Base-by-base conservation (phyloP, 2,113 vertebrate genomes). In the Gnathonemus echidnorhynchus region DNA sequence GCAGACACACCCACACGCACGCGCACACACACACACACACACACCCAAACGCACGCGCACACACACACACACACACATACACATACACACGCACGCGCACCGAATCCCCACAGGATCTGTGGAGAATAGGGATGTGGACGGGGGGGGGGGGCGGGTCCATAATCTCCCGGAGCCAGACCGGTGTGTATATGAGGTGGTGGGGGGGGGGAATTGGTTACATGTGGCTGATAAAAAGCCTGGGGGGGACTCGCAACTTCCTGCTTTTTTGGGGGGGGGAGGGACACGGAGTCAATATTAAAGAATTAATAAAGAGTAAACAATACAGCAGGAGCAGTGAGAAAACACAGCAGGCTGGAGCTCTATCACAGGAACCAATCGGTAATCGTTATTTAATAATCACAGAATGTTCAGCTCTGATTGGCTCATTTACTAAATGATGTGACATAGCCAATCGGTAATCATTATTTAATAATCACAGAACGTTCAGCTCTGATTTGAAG, bases 1-100 rank as follows among this genome's bases (percentile, higher is more conserved):
- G 46, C 89, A 39, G 74, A 0, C 66, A 90, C 88, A 42, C 19
- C 46, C 92, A 86, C 70, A 91, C 80, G 89, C 52, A 19, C 27
- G 5, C 0, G 1, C 91, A 74, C 46, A 77, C 56, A 80, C 80
- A 45, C 45, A 88, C 53, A 56, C 24, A n/a, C n/a, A n/a, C n/a
- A n/a, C n/a, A n/a, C n/a, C n/a, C n/a, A n/a, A n/a, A 56, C 77
- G 13, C 27, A 39, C 39, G 45, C 45, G 5, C 45, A 1, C 46
- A 46, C 46, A 49, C 48, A 52, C 50, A 48, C 42, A 48, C 42
- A 86, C 42, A 46, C 45, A 35, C 91, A 74, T 42, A 77, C 56
- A 80, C 77, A 52, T 27, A 62, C 53, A 56, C n/a, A 58, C 87
- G 17, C 24, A 19, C 31, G 2, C 50, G 49, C 15, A 1, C 56